Evolutionary conservation across 2,888 invertebrate species (phyloP), one percentile per base, ranked within the genome.

Genomic region (Eupithecia subumbrata): DNA sequence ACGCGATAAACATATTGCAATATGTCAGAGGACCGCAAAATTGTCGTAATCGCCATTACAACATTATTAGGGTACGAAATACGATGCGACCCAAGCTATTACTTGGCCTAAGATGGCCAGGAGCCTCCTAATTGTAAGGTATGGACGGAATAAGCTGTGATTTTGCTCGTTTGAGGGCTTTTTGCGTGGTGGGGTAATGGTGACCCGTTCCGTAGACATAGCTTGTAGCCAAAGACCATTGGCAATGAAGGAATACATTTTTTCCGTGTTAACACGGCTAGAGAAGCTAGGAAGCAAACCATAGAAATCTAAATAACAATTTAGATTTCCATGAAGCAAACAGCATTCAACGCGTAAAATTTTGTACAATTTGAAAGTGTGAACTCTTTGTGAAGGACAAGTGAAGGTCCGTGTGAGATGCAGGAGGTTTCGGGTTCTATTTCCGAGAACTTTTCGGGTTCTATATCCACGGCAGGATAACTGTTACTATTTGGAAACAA

Each of bases 51-150:
- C 84, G 84, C 78, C 82, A 81, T 84, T 82, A 84, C 82, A 81
- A 78, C 83, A 83, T 86, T 84, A 84, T 81, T 79, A 81, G 80
- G 81, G 84, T 82, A 78, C 74, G 79, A 79, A 75, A 79, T 80
- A 80, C 79, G 85, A 83, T 80, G 85, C 78, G 82, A 84, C 82
- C 82, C 86, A 85, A 86, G 84, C 84, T 84, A 89, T 89, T 88
- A 88, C 84, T 79, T 60, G 81, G 81, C 77, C 81, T 81, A 81
- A 82, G 83, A 85, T 85, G 83, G 80, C 81, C 81, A 78, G 79
- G 70, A 76, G 64, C 68, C 70, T 72, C 74, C 76, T 80, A 82
- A 80, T 76, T 80, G 79, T 80, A 76, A 80, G 76, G 73, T 83
- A 80, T 73, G 74, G 72, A 63, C 12, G 74, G 69, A 69, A 52